phyloP scores from a whole-genome alignment of 1,140 invertebrate genomes.

The Leptinotarsa undecemlineata region DNA sequence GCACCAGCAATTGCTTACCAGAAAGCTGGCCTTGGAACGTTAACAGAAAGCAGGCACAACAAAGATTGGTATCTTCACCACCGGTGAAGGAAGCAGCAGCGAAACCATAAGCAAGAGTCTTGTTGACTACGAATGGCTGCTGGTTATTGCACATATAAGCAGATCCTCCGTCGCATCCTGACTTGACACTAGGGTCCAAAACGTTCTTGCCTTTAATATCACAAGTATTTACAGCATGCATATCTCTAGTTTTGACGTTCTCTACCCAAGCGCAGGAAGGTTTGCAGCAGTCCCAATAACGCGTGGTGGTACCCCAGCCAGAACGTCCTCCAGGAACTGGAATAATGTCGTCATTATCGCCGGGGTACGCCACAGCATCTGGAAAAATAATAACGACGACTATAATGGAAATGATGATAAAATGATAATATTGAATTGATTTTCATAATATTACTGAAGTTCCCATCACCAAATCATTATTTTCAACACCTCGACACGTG shows the following conservation, averaged over 20 bases:
- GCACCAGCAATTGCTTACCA: slow-evolving; percentile 25
- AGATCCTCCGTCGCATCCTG: slow-evolving; percentile 26
- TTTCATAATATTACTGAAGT: no score
- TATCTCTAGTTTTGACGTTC: slow-evolving; percentile 23
- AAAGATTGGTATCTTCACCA: slow-evolving; percentile 32
- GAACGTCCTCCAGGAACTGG: slow-evolving; percentile 27
- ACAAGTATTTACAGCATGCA: slow-evolving; percentile 26
- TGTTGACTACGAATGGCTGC: slow-evolving; percentile 34
- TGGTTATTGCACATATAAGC: slow-evolving; percentile 36
- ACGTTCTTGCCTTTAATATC: slow-evolving; percentile 24
- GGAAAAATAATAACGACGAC: not conserved
- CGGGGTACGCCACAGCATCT: not conserved
- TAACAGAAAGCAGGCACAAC: slow-evolving; percentile 31
- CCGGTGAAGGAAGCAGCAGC: slow-evolving; percentile 37
- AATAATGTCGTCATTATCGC: slow-evolving; percentile 7
- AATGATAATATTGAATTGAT: not conserved
- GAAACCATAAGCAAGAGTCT: slow-evolving; percentile 33
- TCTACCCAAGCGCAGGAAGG: slow-evolving; percentile 38
- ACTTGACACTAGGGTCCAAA: slow-evolving; percentile 26
- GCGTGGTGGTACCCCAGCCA: slow-evolving; percentile 34
- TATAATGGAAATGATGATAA: not conserved
- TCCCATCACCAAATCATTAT: no score
- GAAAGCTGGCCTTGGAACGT: slow-evolving; percentile 27
- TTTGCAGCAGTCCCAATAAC: slow-evolving; percentile 41
- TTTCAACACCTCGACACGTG: no score